These are phyloP conservation scores for Anastatus disparis DNA, from an alignment of 1,140 invertebrate species.

Conservation along the genomic window DNA sequence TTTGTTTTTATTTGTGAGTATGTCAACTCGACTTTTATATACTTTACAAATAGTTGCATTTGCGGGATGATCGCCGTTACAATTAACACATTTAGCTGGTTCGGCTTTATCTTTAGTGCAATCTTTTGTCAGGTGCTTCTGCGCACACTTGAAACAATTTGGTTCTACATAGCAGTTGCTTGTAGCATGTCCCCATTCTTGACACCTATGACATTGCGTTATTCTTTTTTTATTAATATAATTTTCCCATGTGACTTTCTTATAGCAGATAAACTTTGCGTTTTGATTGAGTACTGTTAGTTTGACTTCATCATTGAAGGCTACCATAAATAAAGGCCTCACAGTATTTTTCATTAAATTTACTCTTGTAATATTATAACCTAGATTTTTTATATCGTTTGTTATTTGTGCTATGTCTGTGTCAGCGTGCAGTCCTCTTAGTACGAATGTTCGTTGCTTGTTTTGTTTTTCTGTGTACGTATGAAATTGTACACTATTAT, in stretches of 20 bases:
- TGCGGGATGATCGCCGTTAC: constrained; percentile 48
- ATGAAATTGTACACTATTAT: constrained; percentile 36
- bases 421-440: constrained; percentile 29
- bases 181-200: constrained; percentile 40
- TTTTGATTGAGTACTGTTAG: constrained; percentile 31
- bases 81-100: constrained; percentile 53
- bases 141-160: constrained; percentile 37
- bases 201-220: constrained; percentile 48
- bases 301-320: not conserved
- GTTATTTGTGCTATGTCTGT: not conserved
- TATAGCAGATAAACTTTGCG: constrained; percentile 25
- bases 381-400: constrained; percentile 21
- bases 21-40: constrained; percentile 30
- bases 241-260: constrained; percentile 46
- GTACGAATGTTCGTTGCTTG: constrained; percentile 38
- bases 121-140: constrained; percentile 16
- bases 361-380: not conserved
- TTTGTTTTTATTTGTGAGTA: constrained; percentile 2
- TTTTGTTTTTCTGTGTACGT: constrained; percentile 36
- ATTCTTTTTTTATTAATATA: constrained; percentile 39
- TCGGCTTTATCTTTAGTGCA: constrained; percentile 5
- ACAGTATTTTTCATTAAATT: constrained; percentile 40
- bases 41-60: constrained; percentile 43
- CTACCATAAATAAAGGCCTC: constrained; percentile 38
- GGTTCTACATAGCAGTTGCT: constrained; percentile 43